Base-by-base conservation (phyloP, 2,888 invertebrate genomes). In the Himalopsyche anomala region DNA sequence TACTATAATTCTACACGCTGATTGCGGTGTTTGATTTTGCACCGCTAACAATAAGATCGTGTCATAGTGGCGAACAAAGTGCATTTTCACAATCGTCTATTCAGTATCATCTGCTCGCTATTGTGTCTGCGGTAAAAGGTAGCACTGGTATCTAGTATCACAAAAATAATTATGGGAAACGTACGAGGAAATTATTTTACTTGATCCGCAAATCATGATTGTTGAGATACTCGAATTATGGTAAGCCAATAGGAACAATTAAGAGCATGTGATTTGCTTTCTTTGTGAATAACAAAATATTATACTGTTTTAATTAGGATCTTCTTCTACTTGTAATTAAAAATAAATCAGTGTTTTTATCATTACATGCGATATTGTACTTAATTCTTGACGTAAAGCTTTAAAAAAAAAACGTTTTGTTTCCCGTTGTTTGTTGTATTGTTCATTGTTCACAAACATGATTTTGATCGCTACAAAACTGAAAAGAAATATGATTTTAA, bases 11-110 rank as follows among this genome's bases (percentile, higher is more conserved):
- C 4, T 62, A 11, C 11, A 62, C 62, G 28, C n/a, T 62, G 62
- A 62, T 62, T 62, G 62, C 62, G 62, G 11, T 62, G 15, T 62
- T 62, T 62, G 62, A 62, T 62, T 62, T 28, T 62, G 19, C 19
- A 8, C 19, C 8, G 62, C 28, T 62, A 62, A 62, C 28, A 62
- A 62, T 62, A 62, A 62, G 62, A 62, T 62, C 62, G 28, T 28
- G 62, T 62, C 62, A 9, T 9, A 62, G 28, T 62, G n/a, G 62
- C 15, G 19, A 62, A 62, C 28, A 62, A 62, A 62, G 62, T 62
- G 62, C 62, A 62, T 19, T 62, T 62, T 62, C 62, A 62, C 62
- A 62, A 62, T 62, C 62, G 28, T 62, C 62, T 62, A 62, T 62
- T 62, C 62, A 62, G 62, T 62, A 62, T 62, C 62, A 62, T 62